A percentile compares a stretch with the other conserved stretches of the same genome.
Conservation (phyloP, 2,113 vertebrate species). For the Zosterops japonicus region DNA sequence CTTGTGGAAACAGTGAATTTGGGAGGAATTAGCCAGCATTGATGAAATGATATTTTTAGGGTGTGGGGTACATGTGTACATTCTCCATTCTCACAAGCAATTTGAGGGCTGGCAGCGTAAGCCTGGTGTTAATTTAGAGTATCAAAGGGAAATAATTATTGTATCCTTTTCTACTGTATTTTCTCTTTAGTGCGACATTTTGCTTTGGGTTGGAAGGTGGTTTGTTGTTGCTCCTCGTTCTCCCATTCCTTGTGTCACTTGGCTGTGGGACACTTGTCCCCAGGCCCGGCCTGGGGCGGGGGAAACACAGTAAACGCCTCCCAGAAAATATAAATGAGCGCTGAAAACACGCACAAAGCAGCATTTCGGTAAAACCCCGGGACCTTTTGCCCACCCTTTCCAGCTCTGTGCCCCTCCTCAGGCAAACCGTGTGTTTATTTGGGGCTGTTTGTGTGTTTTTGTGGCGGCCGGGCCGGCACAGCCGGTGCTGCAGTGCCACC, state of each 20-base stretch:
- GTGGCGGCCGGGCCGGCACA: rapidly evolving
- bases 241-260: rapidly evolving
- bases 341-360: neutral
- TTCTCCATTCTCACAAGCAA: neutral
- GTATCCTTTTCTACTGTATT: neutral
- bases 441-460: neutral
- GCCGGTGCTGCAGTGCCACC: constrained; percentile 45
- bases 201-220: neutral
- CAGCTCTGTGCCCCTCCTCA: neutral
- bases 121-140: neutral
- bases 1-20: neutral
- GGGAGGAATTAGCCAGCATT: neutral
- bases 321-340: neutral
- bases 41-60: neutral
- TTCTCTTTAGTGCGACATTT: neutral
- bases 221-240: neutral
- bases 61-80: neutral
- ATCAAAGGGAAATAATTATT: neutral
- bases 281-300: rapidly evolving
- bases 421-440: neutral
- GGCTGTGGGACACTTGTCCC: neutral
- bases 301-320: rapidly evolving
- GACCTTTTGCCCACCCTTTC: neutral
- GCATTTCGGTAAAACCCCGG: neutral
- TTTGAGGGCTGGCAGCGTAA: neutral